These are phyloP conservation scores for Microctenopoma lineatum DNA, from an alignment of 2,797 vertebrate species.

Conservation along the genomic window DNA sequence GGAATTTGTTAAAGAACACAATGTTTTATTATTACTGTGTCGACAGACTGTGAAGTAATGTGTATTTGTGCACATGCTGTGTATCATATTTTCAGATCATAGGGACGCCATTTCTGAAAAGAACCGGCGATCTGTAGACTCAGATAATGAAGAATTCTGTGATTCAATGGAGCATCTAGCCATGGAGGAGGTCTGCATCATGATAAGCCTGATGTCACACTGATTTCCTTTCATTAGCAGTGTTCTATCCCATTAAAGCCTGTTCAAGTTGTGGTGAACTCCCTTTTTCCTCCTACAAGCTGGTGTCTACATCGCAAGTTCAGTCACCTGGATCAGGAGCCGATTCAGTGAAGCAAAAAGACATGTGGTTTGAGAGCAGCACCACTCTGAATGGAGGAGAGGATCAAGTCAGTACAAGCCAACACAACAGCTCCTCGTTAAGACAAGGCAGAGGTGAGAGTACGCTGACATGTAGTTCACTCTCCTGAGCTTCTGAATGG, in stretches of 20 bases:
- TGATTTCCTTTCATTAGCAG: neutral
- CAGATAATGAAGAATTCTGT: slow-evolving; percentile 91
- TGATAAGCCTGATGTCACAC: neutral
- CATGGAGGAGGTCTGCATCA: slow-evolving; percentile 86
- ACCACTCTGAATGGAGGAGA: slow-evolving; percentile 85
- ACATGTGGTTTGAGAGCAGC: slow-evolving; percentile 79
- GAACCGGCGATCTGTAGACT: slow-evolving; percentile 87
- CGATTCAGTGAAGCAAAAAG: slow-evolving; percentile 52
- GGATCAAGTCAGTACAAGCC: slow-evolving; percentile 80
- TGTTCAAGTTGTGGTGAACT: neutral
- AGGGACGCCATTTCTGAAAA: slow-evolving; percentile 78
- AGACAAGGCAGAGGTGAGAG: slow-evolving; percentile 87
- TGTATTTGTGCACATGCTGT: neutral
- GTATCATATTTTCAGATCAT: slow-evolving; percentile 65
- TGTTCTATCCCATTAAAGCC: neutral
- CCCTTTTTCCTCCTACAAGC: slow-evolving; percentile 61
- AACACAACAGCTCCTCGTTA: slow-evolving; percentile 78
- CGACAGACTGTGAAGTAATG: neutral
- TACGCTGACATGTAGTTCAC: neutral
- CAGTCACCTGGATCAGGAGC: slow-evolving; percentile 47
- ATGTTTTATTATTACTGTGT: neutral
- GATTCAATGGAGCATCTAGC: slow-evolving; percentile 94
- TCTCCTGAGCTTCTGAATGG: neutral
- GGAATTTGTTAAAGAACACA: neutral
- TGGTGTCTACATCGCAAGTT: slow-evolving; percentile 74